Base-by-base conservation (phyloP, 1,140 invertebrate species). In the Zophobas morio region DNA sequence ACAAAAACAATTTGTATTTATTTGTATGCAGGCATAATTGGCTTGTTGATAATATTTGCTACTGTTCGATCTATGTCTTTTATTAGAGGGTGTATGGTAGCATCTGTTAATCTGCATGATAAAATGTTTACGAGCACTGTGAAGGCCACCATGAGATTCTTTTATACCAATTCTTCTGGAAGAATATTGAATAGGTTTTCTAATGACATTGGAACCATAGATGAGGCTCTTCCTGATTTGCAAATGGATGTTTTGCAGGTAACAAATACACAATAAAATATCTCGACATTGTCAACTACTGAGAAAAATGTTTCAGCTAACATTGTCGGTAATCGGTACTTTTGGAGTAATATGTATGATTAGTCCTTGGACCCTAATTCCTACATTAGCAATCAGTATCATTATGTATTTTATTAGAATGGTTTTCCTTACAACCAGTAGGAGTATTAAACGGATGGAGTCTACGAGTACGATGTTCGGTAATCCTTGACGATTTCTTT, bases 71-170 rank as follows among this genome's bases (percentile, higher is more conserved):
- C 93, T 0, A 89, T 92, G 32, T 82, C 90, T 2, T 95, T 95
- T 84, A 95, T 95, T 82, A 85, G 88, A n/a, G 87, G 93, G 56
- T 94, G 93, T 72, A 94, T 95, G 89, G 88, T 87, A 63, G 91
- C 94, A 3, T 77, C 66, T 6, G 39, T 70, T 40, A 70, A 37
- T 49, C 46, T 96, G 0, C 96, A 98, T 83, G 93, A 97, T 83
- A 87, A 86, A 6, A 96, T 98, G 92, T 98, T 98, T 83, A 86
- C 88, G 5, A 92, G 92, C 56, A 91, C 98, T 0, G 91, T 96
- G 35, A 88, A 92, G 1, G 93, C 94, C 0, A 94, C 93, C 0
- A 96, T 97, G 89, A 88, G 90, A 5, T 98, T 98, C 86, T 98
- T 98, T 85, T 95, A 96, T 80, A 93, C 91, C 6, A 97, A 97